Evolutionary conservation across 2,113 vertebrate species (phyloP), one percentile per base, ranked within the genome.

Genomic region (Gnathonemus echidnorhynchus): DNA sequence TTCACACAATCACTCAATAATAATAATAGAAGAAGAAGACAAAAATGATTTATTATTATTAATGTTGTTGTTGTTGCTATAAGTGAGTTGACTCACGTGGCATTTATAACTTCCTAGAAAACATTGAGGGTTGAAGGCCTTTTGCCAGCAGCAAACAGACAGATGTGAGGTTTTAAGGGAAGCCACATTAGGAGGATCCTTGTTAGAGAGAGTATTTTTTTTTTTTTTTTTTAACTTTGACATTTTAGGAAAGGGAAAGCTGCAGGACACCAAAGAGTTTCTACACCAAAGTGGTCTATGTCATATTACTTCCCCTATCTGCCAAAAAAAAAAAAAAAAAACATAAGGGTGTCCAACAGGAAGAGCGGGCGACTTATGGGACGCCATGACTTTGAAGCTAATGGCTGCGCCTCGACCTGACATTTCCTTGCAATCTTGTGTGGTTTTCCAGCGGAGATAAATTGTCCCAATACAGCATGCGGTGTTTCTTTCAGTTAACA

Each of bases 391-490:
- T 83, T 90, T 74, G 35, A 58, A 80, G 77, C 42, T 24, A 90
- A 89, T 92, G 87, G 86, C 90, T 77, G 24, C 42, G 46, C 89
- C 52, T 86, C 89, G 88, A 35, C n/a, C 89, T 91, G 48, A 90
- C 6, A 80, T 91, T 77, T 83, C 88, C 62, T 74, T 88, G 77
- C 53, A 88, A 90, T 87, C 91, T 80, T 88, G 45, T 77, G 56
- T 93, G 91, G 92, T 88, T 84, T 90, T 52, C 66, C 83, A 90
- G 89, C 74, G 86, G 70, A 84, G 74, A 90, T 91, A 88, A 77
- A 91, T 90, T 70, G 50, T 45, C 87, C 86, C 24, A 90, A 66
- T 31, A 42, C 56, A 90, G 88, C 74, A 88, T 89, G 87, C 84
- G 21, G 90, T 91, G 45, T 91, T 84, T 62, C 90, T 87, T 93